phyloP scores from a whole-genome alignment of 2,113 vertebrate species.

The Amblyornis subalaris region DNA sequence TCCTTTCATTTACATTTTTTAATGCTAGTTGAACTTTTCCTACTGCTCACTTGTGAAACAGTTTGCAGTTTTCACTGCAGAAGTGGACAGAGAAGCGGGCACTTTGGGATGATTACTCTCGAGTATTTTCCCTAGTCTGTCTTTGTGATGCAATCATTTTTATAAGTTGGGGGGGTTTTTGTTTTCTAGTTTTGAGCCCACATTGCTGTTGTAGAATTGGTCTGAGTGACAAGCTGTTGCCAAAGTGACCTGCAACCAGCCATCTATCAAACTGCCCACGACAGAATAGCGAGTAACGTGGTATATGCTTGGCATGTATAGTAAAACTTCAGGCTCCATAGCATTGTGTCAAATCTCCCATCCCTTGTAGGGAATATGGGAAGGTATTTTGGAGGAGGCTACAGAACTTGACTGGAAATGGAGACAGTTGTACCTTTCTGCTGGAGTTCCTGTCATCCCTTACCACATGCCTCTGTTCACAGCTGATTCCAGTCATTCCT shows the following conservation, averaged over 20 bases:
- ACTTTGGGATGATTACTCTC: neutral
- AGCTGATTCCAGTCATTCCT: neutral
- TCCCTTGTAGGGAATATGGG: neutral
- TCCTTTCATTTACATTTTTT: neutral
- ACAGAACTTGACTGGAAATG: neutral
- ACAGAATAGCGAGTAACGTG: neutral
- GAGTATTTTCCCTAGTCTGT: neutral
- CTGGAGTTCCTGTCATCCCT: neutral
- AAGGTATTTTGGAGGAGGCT: neutral
- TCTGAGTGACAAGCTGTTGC: neutral
- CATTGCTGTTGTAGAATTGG: neutral
- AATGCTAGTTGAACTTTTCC: neutral
- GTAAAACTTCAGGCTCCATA: neutral
- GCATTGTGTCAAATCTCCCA: neutral
- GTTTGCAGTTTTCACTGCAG: neutral
- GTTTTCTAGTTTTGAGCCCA: neutral
- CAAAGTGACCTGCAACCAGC: neutral
- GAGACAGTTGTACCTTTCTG: neutral
- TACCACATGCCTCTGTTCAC: neutral
- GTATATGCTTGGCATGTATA: rapidly evolving
- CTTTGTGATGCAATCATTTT: neutral
- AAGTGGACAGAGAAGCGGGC: neutral
- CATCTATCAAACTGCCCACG: rapidly evolving
- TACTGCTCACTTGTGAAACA: neutral
- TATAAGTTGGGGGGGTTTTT: neutral